A percentile compares a stretch with the other conserved stretches of the same genome.
phyloP scores from a whole-genome alignment of 2,888 invertebrate genomes.

The Amaurobius ferox region DNA sequence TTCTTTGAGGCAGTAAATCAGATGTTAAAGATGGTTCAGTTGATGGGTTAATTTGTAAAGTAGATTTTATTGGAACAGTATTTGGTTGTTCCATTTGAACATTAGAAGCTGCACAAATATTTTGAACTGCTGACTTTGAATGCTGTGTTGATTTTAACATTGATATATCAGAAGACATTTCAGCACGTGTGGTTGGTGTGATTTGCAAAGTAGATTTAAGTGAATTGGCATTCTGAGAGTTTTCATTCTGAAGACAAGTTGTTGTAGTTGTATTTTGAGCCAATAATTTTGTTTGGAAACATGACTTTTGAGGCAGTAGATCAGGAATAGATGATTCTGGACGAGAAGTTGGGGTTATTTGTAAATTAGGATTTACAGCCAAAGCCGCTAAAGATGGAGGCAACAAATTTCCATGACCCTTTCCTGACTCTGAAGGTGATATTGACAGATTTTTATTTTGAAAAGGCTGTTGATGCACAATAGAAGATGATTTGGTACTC shows the following conservation, averaged over 20 bases:
- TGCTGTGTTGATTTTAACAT: neutral
- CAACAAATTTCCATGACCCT: slow-evolving; percentile 23
- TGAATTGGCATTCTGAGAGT: slow-evolving; percentile 28
- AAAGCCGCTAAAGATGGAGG: slow-evolving; percentile 47
- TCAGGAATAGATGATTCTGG: slow-evolving; percentile 24
- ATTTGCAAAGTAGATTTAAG: slow-evolving; percentile 17
- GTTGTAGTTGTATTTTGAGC: slow-evolving; percentile 28
- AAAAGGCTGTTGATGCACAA: slow-evolving; percentile 10
- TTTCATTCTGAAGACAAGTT: slow-evolving; percentile 38
- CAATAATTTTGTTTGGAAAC: slow-evolving; percentile 22
- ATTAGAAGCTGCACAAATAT: neutral
- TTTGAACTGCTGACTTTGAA: neutral
- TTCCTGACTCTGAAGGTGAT: slow-evolving; percentile 40
- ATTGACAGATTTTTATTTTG: slow-evolving; percentile 57
- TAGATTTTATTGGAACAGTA: neutral
- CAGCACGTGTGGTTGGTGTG: neutral
- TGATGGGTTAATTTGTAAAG: slow-evolving; percentile 22
- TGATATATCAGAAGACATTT: neutral
- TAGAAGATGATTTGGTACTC: slow-evolving; percentile 6
- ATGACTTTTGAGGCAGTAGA: slow-evolving; percentile 35
- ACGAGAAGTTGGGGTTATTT: slow-evolving; percentile 34
- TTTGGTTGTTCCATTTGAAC: neutral
- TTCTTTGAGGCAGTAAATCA: slow-evolving; percentile 37
- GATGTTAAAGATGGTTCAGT: slow-evolving; percentile 23
- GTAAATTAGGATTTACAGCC: slow-evolving; percentile 53